Evolutionary conservation across 2,113 vertebrate genomes (phyloP).

Genomic region (Perca schrenkii): DNA sequence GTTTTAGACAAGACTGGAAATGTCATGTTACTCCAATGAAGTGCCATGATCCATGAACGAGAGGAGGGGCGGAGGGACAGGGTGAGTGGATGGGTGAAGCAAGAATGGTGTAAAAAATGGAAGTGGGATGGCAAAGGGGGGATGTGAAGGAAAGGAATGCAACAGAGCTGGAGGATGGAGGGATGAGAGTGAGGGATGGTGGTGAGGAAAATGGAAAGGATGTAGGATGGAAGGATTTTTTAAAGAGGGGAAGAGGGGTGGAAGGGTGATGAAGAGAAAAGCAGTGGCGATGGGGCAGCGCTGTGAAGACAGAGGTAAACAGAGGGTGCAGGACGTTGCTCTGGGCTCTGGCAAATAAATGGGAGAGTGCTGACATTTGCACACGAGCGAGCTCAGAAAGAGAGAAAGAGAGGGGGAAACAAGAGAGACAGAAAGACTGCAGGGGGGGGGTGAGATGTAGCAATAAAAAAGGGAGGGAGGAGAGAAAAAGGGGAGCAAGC

Average conservation of each 20-base stretch:
- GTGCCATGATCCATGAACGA: conserved; percentile 76
- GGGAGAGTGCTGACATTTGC: conserved; percentile 83
- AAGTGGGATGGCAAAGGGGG: conserved; percentile 21
- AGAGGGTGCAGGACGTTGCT: conserved; percentile 72
- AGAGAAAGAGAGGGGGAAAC: conserved; percentile 53
- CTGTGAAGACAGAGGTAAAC: conserved; percentile 72
- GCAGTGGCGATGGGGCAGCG: conserved; percentile 45
- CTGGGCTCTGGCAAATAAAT: conserved; percentile 78
- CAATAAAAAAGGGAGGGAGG: conserved; percentile 50
- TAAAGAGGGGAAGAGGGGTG: not conserved
- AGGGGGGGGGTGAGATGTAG: not conserved
- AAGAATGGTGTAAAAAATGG: conserved; percentile 67
- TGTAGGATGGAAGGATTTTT: conserved; percentile 4
- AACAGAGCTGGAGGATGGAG: conserved; percentile 18
- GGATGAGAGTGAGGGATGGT: not conserved
- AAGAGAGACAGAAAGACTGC: conserved; percentile 53
- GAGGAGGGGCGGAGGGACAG: not conserved
- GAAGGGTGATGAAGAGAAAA: conserved; percentile 17
- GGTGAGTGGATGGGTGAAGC: conserved; percentile 48
- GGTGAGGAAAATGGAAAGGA: conserved; percentile 26
- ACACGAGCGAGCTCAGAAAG: conserved; percentile 65
- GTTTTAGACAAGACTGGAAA: conserved; percentile 64
- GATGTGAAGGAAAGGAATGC: not conserved
- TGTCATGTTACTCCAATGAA: conserved; percentile 71
- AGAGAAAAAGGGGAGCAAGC: conserved; percentile 48